Base-by-base conservation (phyloP, 2,888 invertebrate species). In the Catonia carolina region DNA sequence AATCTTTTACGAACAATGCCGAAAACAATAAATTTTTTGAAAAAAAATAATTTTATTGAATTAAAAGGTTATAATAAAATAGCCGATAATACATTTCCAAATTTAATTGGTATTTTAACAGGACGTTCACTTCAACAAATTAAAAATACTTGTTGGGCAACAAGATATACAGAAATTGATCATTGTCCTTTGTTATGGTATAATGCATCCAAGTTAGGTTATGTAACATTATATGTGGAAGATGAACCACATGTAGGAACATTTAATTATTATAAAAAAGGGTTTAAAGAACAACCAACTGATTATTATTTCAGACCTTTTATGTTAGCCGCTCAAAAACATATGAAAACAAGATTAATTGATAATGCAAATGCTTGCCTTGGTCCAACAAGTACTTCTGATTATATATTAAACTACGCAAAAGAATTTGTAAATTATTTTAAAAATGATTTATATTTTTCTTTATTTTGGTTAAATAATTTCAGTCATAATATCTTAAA, bases 61-160 rank as follows among this genome's bases (percentile, higher is more conserved):
- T 77, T 86, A 69, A 78, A 82, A 63, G 92, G 88, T 1, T 91
- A 89, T 70, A 79, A 78, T 62, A 80, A 89, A 80, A 80, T 89
- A 60, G 90, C 83, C 5, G 93, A 93, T 68, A 94, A 94, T 67
- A 94, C 93, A 0, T 90, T 88, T 68, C 91, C 94, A 0, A 96
- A 95, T 72, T 72, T 95, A 50, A 85, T 92, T 79, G 89, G 92
- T 0, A 77, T 87, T 42, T 74, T 89, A 12, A 83, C 86, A 0
- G 94, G 93, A 1, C 76, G 79, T 61, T 80, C 57, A 18, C 48
- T 62, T 2, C 50, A 45, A 2, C 66, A 66, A 41, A 36, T 67
- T 22, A 54, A 53, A 22, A 58, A 56, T 45, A 59, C 57, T 0
- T 67, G 67, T 52, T 65, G 60, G 60, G 57, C 56, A 17, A 53